Evolutionary conservation across 2,797 vertebrate genomes (phyloP).

Genomic region (Anas flavirostris): DNA sequence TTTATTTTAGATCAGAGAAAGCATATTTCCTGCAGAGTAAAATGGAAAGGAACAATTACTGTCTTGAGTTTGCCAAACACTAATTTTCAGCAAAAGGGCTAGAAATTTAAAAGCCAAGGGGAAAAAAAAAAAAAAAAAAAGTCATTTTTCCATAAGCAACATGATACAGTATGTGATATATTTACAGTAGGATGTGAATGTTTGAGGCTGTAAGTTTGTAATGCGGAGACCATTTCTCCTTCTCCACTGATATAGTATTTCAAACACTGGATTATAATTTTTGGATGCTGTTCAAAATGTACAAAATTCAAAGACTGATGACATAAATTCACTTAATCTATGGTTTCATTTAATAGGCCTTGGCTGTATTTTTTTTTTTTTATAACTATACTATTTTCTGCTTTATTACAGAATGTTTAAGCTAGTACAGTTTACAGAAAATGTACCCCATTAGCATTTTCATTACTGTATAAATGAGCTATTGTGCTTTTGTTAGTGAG

Average conservation of each 20-base stretch:
- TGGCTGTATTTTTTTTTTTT: background rate
- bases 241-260: slow-evolving; percentile 58
- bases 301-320: slow-evolving; percentile 62
- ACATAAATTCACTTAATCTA: slow-evolving; percentile 45
- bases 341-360: slow-evolving; percentile 50
- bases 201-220: slow-evolving; percentile 30
- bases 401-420: slow-evolving; percentile 11
- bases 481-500: slow-evolving; percentile 9
- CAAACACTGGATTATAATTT: slow-evolving; percentile 67
- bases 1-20: background rate
- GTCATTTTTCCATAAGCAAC: background rate
- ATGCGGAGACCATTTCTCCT: slow-evolving; percentile 29
- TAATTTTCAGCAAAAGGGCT: slow-evolving; percentile 33
- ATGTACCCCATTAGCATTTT: background rate
- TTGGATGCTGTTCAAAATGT: slow-evolving; percentile 63
- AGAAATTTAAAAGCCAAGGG: slow-evolving; percentile 24
- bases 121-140: background rate
- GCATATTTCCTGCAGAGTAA: background rate
- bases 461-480: slow-evolving; percentile 18
- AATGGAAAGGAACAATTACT: slow-evolving; percentile 13
- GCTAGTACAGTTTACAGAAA: slow-evolving; percentile 26
- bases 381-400: slow-evolving; percentile 4
- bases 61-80: background rate
- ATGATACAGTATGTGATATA: background rate
- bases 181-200: slow-evolving; percentile 45